Percentiles rank a stretch among this genome's conserved stretches.
These are phyloP conservation scores for Gymnodraco acuticeps DNA, from an alignment of 2,797 vertebrate genomes.

Conservation along the genomic window DNA sequence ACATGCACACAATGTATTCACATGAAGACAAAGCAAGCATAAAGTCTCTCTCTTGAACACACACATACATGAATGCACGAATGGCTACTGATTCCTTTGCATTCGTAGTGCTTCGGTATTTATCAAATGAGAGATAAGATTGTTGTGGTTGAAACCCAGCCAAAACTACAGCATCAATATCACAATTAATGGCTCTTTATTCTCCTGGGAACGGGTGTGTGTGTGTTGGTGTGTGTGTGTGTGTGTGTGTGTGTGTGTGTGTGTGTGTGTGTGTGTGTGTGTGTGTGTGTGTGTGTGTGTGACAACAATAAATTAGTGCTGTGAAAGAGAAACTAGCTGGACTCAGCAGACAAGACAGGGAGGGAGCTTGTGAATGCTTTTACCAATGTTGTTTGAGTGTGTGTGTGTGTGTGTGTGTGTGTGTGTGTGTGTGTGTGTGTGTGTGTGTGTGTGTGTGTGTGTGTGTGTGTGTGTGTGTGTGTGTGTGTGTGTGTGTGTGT, in stretches of 20 bases:
- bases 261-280: background rate
- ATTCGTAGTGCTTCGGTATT: background rate
- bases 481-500: background rate
- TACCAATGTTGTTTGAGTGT: background rate
- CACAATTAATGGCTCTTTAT: conserved; percentile 28
- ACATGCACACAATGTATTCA: conserved; percentile 45
- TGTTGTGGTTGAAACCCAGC: conserved; percentile 22
- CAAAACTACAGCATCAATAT: conserved; percentile 32
- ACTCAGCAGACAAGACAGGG: too few relatives aligned
- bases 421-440: background rate
- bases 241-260: conserved; percentile 10
- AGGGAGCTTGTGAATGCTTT: too few relatives aligned
- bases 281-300: background rate
- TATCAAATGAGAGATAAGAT: conserved; percentile 23
- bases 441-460: background rate
- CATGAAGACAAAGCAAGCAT: conserved; percentile 49
- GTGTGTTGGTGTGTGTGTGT: background rate
- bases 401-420: background rate
- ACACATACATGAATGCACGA: conserved; percentile 2
- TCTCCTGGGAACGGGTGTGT: background rate
- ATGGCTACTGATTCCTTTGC: background rate
- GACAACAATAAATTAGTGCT: background rate
- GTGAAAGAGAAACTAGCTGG: too few relatives aligned
- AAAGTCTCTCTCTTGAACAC: background rate
- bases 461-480: background rate